Evolutionary conservation across 1,140 invertebrate genomes (phyloP).

Genomic region (Drosophila eugracilis): DNA sequence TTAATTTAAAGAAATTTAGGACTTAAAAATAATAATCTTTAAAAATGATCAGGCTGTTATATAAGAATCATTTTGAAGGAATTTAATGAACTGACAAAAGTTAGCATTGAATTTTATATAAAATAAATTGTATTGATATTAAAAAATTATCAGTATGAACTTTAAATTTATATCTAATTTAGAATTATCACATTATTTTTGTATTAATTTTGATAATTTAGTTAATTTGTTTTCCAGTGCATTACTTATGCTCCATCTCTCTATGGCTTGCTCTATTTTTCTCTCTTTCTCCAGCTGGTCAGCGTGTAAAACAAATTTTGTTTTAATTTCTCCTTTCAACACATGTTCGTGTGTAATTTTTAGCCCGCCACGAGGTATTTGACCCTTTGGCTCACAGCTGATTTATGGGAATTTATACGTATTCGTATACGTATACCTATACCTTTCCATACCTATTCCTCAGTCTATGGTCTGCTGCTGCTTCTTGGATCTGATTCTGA

Average conservation of each 20-base stretch:
- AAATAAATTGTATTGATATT: no score
- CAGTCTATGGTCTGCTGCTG: conserved; percentile 55
- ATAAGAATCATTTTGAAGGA: no score
- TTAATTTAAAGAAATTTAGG: no score
- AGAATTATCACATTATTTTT: background rate
- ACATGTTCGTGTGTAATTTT: conserved; percentile 83
- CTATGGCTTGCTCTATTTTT: conserved; percentile 17
- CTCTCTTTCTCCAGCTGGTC: conserved; percentile 13
- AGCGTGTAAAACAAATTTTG: conserved; percentile 76
- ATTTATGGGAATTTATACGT: conserved; percentile 83
- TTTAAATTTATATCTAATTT: background rate
- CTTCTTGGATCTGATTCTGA: conserved; percentile 30
- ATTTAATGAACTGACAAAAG: no score
- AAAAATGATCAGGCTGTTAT: no score
- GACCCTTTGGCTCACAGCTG: conserved; percentile 84
- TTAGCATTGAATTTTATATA: no score
- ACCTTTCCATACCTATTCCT: no score
- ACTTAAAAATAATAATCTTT: no score
- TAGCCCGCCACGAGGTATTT: conserved; percentile 78
- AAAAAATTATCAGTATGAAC: background rate
- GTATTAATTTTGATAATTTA: background rate
- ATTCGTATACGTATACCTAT: conserved; percentile 57
- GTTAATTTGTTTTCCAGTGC: conserved; percentile 2
- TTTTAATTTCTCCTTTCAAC: conserved; percentile 81
- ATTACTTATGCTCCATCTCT: background rate